Base-by-base conservation (phyloP, 1,140 invertebrate species). In the Drosophila carrolli region DNA sequence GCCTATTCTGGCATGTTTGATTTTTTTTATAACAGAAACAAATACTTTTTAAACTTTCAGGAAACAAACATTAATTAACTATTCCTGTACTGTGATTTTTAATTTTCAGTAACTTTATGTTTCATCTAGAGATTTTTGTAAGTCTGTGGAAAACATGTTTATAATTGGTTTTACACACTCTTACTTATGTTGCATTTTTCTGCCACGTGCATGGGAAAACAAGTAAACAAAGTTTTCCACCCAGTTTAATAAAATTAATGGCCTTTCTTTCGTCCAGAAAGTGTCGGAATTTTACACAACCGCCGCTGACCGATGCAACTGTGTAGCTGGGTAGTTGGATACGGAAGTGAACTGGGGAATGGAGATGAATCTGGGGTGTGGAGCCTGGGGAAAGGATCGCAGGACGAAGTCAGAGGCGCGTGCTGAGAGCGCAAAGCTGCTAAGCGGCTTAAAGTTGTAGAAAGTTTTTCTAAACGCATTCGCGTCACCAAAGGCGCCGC, bases 401-500 rank as follows among this genome's bases (percentile, higher is more conserved):
- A 40, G 14, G 55, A 44, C 38, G 27, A 43, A 43, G 55, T 16
- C 19, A 43, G 47, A 50, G 68, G 72, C 44, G 82, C 68, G 75
- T 86, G 82, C 70, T 79, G 86, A 88, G 85, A 84, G 80, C 81
- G 75, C 68, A 89, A 89, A 89, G 81, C 84, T 89, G 82, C 80
- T 89, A 89, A 89, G 84, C 84, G 84, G 84, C 84, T 89, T 89
- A 89, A 84, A 89, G 84, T 89, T 89, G 85, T 89, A 89, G 81
- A 89, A 89, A 89, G 81, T 89, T 90, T 89, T 89, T 90, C 65
- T 80, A 89, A 88, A 86, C 84, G 84, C 83, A 86, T 86, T 88
- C 83, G 83, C 84, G 84, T 88, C 85, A 88, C 84, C 84, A 88
- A 88, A 88, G 84, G 84, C 83, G 83, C 57, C 80, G 68, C 55